These are phyloP conservation scores for Forbesichthys papilliferus DNA, from an alignment of 2,113 vertebrate species.

Conservation along the genomic window DNA sequence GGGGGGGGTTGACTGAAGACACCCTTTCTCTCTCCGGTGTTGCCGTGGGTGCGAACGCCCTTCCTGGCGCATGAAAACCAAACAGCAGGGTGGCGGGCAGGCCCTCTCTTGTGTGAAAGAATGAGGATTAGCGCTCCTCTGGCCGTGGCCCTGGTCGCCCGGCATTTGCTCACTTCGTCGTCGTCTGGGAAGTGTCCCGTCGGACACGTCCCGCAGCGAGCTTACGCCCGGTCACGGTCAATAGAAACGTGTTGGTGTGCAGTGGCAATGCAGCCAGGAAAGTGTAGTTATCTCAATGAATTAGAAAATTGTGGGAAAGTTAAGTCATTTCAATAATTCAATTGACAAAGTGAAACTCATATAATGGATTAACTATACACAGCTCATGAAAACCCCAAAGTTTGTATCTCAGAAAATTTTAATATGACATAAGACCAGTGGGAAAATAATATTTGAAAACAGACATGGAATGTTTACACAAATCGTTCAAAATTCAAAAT, in stretches of 20 bases:
- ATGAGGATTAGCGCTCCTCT: constrained; percentile 42
- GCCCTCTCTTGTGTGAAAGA: constrained; percentile 41
- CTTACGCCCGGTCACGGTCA: background rate
- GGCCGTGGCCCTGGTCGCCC: constrained; percentile 14
- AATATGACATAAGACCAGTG: no score
- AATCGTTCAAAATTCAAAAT: no score
- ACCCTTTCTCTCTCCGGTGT: constrained; percentile 19
- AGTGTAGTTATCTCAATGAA: background rate
- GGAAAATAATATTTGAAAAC: no score
- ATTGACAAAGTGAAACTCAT: no score
- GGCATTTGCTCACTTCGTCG: constrained; percentile 37
- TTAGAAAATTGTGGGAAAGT: background rate
- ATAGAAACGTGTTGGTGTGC: background rate
- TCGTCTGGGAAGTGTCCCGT: constrained; percentile 4
- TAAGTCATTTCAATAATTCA: no score
- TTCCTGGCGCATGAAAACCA: constrained; percentile 21
- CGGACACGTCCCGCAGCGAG: constrained; percentile 1
- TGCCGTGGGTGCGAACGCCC: no score
- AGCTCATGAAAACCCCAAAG: no score
- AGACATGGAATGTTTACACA: no score
- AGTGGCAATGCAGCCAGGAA: background rate
- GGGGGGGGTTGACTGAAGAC: constrained; percentile 15
- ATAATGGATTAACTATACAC: no score
- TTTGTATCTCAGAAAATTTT: no score
- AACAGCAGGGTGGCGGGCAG: constrained; percentile 45